Evolutionary conservation across 2,888 invertebrate genomes (phyloP).

Genomic region (Cotesia congregata): DNA sequence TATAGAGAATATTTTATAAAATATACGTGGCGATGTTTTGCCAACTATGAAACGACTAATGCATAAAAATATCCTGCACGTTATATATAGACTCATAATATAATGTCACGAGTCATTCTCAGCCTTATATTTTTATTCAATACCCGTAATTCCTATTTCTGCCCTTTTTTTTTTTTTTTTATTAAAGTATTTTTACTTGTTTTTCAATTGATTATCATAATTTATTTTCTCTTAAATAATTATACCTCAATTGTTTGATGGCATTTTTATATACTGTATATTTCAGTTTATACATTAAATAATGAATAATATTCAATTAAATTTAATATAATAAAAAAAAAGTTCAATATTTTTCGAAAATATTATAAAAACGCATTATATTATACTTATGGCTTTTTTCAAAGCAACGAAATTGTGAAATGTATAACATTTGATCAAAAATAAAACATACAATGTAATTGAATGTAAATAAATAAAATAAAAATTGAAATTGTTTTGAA

Average conservation of each 20-base stretch:
- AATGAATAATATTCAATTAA: background rate
- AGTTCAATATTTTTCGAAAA: background rate
- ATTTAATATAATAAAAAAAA: background rate
- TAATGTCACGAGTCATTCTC: slow-evolving; percentile 38
- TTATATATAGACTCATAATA: background rate
- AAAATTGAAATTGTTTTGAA: background rate
- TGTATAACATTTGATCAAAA: slow-evolving; percentile 40
- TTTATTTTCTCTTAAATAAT: background rate
- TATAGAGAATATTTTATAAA: slow-evolving; percentile 26
- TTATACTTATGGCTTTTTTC: slow-evolving; percentile 43
- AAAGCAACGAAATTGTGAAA: slow-evolving; percentile 50
- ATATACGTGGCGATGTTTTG: slow-evolving; percentile 17
- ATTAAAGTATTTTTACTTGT: background rate
- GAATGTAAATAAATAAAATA: slow-evolving; percentile 44
- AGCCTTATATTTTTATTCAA: slow-evolving; percentile 10
- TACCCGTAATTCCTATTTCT: background rate
- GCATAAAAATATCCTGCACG: slow-evolving; percentile 37
- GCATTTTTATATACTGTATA: background rate
- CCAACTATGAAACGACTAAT: slow-evolving; percentile 26
- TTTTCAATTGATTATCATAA: background rate
- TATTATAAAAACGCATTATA: background rate
- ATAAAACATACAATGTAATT: slow-evolving; percentile 30
- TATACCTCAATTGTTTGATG: background rate
- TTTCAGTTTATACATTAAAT: background rate
- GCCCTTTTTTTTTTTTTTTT: background rate